Evolutionary conservation across 2,888 invertebrate species (phyloP).

Genomic region (Gymnoscelis rufifasciata): DNA sequence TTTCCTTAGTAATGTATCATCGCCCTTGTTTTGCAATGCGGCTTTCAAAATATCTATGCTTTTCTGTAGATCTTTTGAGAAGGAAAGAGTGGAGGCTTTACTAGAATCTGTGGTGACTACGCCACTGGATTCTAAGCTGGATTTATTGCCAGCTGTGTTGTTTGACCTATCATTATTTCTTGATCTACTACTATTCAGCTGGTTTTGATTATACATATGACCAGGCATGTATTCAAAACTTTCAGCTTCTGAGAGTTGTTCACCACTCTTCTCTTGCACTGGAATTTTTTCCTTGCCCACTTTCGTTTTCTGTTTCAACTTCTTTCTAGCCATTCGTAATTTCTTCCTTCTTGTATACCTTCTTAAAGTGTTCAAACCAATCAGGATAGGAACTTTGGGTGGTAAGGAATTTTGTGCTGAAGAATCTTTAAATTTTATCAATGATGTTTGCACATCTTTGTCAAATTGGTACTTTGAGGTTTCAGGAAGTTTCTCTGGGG

Average conservation of each 20-base stretch:
- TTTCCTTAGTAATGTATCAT: constrained; percentile 80
- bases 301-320: constrained; percentile 39
- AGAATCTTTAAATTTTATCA: constrained; percentile 37
- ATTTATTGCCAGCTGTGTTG: constrained; percentile 57
- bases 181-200: constrained; percentile 40
- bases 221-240: constrained; percentile 84
- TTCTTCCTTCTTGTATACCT: constrained; percentile 50
- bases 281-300: constrained; percentile 38
- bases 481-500: constrained; percentile 49
- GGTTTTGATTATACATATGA: constrained; percentile 78
- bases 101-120: constrained; percentile 63
- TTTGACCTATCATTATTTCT: constrained; percentile 32
- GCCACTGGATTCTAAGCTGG: constrained; percentile 68
- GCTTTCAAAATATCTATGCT: constrained; percentile 80
- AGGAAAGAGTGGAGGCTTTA: constrained; percentile 58
- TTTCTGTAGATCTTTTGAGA: constrained; percentile 81
- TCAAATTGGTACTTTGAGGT: constrained; percentile 42
- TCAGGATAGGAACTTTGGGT: constrained; percentile 53
- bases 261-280: constrained; percentile 50
- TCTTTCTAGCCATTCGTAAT: constrained; percentile 40
- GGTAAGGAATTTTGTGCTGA: constrained; percentile 25
- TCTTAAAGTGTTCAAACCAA: constrained; percentile 58
- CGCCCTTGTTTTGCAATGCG: constrained; percentile 79
- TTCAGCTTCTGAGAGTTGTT: constrained; percentile 78
- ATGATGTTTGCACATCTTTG: constrained; percentile 65